Evolutionary conservation across 2,113 vertebrate genomes (phyloP).

Genomic region (Pseudopipra pipra): DNA sequence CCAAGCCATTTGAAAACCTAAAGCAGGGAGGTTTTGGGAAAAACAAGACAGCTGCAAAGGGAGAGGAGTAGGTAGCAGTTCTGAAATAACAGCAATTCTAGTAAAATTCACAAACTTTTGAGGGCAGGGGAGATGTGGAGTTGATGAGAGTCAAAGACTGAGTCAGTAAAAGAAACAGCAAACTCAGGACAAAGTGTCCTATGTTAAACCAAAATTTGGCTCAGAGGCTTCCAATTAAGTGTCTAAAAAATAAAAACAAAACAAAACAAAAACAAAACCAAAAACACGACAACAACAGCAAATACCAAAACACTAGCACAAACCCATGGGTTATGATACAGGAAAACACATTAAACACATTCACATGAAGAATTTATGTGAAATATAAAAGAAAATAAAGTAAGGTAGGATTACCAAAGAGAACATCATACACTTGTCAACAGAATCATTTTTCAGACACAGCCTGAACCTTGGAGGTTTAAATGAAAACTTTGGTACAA

Average conservation of each 20-base stretch:
- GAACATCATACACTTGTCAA: neutral
- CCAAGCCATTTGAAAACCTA: neutral
- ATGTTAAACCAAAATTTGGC: neutral
- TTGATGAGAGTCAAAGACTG: neutral
- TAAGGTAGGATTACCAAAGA: neutral
- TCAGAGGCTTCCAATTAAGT: neutral
- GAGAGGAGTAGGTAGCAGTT: accelerated
- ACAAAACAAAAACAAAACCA: neutral
- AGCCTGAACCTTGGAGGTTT: neutral
- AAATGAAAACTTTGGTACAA: neutral
- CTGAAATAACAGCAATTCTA: neutral
- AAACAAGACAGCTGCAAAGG: neutral
- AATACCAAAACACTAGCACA: neutral
- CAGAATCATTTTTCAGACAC: neutral
- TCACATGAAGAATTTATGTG: neutral
- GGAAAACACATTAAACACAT: neutral
- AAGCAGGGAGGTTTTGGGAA: neutral
- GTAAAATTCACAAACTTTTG: neutral
- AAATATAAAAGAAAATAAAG: neutral
- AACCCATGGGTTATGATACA: neutral
- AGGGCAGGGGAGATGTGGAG: neutral
- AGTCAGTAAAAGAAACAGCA: neutral
- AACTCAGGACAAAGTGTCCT: neutral
- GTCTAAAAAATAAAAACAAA: neutral
- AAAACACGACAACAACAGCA: neutral